Percentiles rank a stretch among this genome's conserved stretches.
phyloP scores from a whole-genome alignment of 2,797 vertebrate species.

The Gymnodraco acuticeps region DNA sequence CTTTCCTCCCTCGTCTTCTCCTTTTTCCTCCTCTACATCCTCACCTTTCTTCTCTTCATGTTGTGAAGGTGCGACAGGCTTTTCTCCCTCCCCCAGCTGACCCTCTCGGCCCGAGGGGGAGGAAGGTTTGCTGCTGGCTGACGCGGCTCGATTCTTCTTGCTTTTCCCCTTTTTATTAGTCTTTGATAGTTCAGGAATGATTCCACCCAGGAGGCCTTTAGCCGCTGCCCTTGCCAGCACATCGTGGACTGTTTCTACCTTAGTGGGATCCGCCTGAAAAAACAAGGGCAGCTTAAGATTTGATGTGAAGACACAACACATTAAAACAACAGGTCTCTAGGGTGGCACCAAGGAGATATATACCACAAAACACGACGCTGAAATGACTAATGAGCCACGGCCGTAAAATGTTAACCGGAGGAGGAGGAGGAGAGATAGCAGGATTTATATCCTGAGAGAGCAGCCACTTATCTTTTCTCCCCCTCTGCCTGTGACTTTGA shows the following conservation, averaged over 20 bases:
- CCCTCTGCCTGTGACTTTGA: background rate
- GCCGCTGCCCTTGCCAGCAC: constrained; percentile 89
- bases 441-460: constrained; percentile 31
- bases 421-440: constrained; percentile 7
- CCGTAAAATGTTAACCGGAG: constrained; percentile 31
- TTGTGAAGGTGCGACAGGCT: constrained; percentile 11
- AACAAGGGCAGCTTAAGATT: constrained; percentile 42
- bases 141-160: constrained; percentile 49
- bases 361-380: constrained; percentile 9
- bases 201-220: constrained; percentile 86
- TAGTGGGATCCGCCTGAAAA: constrained; percentile 84
- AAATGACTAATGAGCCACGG: constrained; percentile 13
- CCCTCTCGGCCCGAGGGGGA: constrained; percentile 46
- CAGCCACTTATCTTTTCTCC: background rate
- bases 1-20: constrained; percentile 11
- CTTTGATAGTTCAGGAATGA: constrained; percentile 77
- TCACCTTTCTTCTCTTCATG: constrained; percentile 36
- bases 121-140: constrained; percentile 41
- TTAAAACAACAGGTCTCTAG: constrained; percentile 47
- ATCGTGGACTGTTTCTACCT: constrained; percentile 85
- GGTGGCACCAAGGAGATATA: constrained; percentile 38
- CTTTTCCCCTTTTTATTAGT: constrained; percentile 76
- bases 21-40: constrained; percentile 11
- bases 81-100: background rate
- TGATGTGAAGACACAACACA: constrained; percentile 44